phyloP scores from a whole-genome alignment of 2,888 invertebrate species.

The Orthosia gothica region DNA sequence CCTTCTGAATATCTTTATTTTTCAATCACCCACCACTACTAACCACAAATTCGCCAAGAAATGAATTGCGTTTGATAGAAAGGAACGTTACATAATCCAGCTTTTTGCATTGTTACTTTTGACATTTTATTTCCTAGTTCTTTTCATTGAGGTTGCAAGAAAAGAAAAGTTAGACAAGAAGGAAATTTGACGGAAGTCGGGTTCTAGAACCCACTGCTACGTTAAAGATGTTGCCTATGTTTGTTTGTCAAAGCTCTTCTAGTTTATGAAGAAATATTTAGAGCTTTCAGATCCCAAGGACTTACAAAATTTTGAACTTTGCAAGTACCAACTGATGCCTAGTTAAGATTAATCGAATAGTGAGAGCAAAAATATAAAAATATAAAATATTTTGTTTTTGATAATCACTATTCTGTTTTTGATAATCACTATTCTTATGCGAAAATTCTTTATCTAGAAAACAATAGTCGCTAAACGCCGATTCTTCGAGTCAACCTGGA shows the following conservation, averaged over 20 bases:
- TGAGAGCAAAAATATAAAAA: too few species aligned
- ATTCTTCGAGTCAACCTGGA: too few species aligned
- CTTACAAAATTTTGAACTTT: too few species aligned
- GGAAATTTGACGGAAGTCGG: conserved; percentile 12
- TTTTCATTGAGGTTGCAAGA: conserved; percentile 16
- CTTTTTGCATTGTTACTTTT: conserved; percentile 46
- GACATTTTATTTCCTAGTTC: conserved; percentile 35
- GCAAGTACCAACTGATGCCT: too few species aligned
- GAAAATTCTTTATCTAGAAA: too few species aligned
- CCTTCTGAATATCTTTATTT: conserved; percentile 24
- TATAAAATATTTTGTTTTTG: too few species aligned
- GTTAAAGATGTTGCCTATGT: background rate
- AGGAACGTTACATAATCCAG: conserved; percentile 18
- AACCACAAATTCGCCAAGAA: conserved; percentile 28
- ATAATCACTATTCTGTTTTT: too few species aligned
- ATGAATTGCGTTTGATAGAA: conserved; percentile 40
- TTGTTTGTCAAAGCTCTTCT: background rate
- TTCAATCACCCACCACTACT: background rate
- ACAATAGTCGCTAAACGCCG: too few species aligned
- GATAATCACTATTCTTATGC: too few species aligned
- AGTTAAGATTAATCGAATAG: too few species aligned
- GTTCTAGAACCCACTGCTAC: conserved; percentile 3
- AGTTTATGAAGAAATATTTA: background rate
- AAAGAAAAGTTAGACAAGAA: conserved; percentile 16
- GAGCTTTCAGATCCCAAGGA: too few species aligned